Evolutionary conservation across 2,797 vertebrate genomes (phyloP), one percentile per base, ranked within the genome.

Genomic region (Platalea minor): DNA sequence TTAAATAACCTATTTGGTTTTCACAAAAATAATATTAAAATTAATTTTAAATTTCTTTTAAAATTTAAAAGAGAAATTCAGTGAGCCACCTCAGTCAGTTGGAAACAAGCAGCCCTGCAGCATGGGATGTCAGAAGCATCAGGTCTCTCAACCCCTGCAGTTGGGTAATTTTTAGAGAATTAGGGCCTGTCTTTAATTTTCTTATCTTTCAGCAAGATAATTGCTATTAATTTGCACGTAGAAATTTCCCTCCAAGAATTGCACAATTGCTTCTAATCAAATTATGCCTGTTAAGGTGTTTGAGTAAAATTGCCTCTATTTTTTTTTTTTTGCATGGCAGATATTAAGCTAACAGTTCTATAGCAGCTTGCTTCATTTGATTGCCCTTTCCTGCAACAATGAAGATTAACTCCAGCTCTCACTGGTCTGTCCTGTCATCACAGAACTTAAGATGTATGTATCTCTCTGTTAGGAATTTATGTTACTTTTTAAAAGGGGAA

Each of bases 271-370:
- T 97, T 94, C 94, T 94, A 96, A 97, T 95, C 92, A 96, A 94
- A 96, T 96, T 94, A 75, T 86, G 35, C 60, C 59, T 25, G 3
- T 85, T 28, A 39, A 93, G 29, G 43, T 90, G 81, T 89, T 72
- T 75, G 81, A 87, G 21, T 65, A 86, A 95, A 96, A 96, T 82
- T 94, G 65, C 53, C 59, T 94, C 75, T 95, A 65, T 93, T 97
- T 95, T 97, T 97, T 96, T 96, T 93, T 97, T 97, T 96, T 96
- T 93, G 64, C 72, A 37, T 80, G 72, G 92, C 50, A 85, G 72
- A 89, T 97, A 91, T 82, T 96, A 96, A 93, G 69, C 60, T 92
- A 96, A 94, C 84, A 93, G 90, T 94, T 94, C 90, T 84, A 9
- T 70, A 88, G 94, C 70, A 95, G 75, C 88, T 95, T 83, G 53